A percentile compares a stretch with the other conserved stretches of the same genome.
These are phyloP conservation scores for Hermetia illucens DNA, from an alignment of 1,140 invertebrate species.

Conservation along the genomic window DNA sequence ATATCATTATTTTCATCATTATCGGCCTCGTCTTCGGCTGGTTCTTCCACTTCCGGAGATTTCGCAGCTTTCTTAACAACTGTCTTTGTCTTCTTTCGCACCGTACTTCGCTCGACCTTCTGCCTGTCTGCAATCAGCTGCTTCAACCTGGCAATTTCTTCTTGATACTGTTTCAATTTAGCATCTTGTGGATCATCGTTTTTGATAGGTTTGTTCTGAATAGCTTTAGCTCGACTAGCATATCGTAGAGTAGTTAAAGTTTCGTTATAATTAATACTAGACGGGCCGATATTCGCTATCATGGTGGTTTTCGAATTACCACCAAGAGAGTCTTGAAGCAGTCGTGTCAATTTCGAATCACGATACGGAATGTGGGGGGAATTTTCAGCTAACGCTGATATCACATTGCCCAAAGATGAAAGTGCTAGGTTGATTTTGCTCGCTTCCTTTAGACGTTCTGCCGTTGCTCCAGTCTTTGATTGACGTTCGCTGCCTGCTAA, in stretches of 20 bases:
- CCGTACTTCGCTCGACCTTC: constrained; percentile 20
- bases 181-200: constrained; percentile 94
- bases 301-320: constrained; percentile 95
- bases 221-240: constrained; percentile 83
- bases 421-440: constrained; percentile 91
- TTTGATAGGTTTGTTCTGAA: constrained; percentile 89
- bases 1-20: constrained; percentile 32
- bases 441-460: constrained; percentile 84
- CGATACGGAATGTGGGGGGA: constrained; percentile 82
- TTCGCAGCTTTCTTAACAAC: no score
- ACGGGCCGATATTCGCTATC: constrained; percentile 95
- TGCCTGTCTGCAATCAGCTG: constrained; percentile 32
- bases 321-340: constrained; percentile 86
- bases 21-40: constrained; percentile 39
- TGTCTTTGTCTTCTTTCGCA: constrained; percentile 38
- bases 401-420: constrained; percentile 86
- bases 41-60: constrained; percentile 38
- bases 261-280: constrained; percentile 91
- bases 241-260: constrained; percentile 85
- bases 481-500: constrained; percentile 79
- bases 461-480: constrained; percentile 77
- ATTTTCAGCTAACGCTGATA: constrained; percentile 82
- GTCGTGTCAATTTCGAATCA: constrained; percentile 84
- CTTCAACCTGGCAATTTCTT: constrained; percentile 60
- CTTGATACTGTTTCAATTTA: constrained; percentile 73